phyloP scores from a whole-genome alignment of 1,140 invertebrate genomes.

The Tetraneura akinire region DNA sequence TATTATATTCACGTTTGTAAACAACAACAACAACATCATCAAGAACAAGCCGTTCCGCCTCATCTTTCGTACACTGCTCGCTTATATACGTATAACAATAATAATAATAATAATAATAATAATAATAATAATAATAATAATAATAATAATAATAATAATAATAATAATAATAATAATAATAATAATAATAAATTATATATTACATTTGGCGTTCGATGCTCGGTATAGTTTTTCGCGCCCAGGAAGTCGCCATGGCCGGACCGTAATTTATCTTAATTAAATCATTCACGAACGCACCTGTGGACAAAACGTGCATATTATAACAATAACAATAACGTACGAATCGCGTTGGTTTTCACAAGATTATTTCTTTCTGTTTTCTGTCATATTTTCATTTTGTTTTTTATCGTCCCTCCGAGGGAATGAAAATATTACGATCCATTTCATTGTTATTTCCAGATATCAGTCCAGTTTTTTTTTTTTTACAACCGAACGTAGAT shows the following conservation, averaged over 20 bases:
- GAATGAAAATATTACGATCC: too few relatives aligned
- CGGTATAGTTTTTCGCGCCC: slow-evolving; percentile 1
- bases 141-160: too few relatives aligned
- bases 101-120: too few relatives aligned
- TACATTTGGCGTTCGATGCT: too few relatives aligned
- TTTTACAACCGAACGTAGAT: too few relatives aligned
- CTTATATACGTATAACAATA: neutral
- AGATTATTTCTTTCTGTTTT: neutral
- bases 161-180: too few relatives aligned
- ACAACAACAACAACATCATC: neutral
- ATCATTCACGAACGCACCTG: neutral
- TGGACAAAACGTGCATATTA: neutral
- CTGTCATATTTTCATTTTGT: neutral
- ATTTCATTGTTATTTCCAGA: too few relatives aligned
- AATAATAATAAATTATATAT: too few relatives aligned
- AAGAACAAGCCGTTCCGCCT: neutral
- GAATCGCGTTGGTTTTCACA: neutral
- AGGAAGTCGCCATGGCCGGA: neutral
- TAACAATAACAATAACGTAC: neutral
- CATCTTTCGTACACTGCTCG: neutral
- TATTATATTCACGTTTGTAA: slow-evolving; percentile 38
- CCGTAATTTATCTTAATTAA: slow-evolving; percentile 40
- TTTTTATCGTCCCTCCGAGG: neutral
- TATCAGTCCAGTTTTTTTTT: too few relatives aligned
- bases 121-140: too few relatives aligned